phyloP scores from a whole-genome alignment of 2,888 invertebrate genomes.

The Gymnoscelis rufifasciata region DNA sequence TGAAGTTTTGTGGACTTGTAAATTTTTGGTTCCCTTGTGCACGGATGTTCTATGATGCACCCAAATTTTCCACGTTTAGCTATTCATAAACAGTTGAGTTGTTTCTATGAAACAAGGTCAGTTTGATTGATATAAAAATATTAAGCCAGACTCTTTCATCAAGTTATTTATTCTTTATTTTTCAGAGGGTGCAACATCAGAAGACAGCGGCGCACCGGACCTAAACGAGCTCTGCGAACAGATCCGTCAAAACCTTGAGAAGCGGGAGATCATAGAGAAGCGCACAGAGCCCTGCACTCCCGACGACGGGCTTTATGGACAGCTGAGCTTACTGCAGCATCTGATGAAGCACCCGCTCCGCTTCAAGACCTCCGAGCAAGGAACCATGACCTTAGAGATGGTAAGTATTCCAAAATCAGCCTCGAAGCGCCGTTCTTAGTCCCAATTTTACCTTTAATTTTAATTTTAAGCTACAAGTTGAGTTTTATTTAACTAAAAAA shows the following conservation, averaged over 20 bases:
- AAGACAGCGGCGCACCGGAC: constrained; percentile 71
- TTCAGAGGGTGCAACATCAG: constrained; percentile 65
- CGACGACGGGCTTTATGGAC: constrained; percentile 93
- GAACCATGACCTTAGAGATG: constrained; percentile 82
- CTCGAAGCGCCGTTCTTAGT: too few species aligned
- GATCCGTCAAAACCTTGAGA: constrained; percentile 85
- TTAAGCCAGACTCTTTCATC: too few species aligned
- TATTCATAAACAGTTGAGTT: too few species aligned
- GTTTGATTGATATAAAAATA: too few species aligned
- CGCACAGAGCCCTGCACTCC: constrained; percentile 88
- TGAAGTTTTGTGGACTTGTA: too few species aligned
- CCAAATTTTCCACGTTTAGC: too few species aligned
- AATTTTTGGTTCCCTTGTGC: too few species aligned
- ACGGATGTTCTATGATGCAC: too few species aligned
- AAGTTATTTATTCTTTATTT: too few species aligned
- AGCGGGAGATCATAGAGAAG: constrained; percentile 89
- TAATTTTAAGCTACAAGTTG: not conserved
- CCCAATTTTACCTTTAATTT: not conserved
- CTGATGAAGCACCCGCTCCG: constrained; percentile 92
- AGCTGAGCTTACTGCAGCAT: constrained; percentile 91
- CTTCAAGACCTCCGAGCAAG: constrained; percentile 89
- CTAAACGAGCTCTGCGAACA: constrained; percentile 87
- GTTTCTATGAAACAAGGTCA: too few species aligned
- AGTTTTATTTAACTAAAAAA: too few species aligned
- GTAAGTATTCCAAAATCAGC: constrained; percentile 49